Conservation (phyloP, 2,888 invertebrate genomes). For the Incurvaria masculella region DNA sequence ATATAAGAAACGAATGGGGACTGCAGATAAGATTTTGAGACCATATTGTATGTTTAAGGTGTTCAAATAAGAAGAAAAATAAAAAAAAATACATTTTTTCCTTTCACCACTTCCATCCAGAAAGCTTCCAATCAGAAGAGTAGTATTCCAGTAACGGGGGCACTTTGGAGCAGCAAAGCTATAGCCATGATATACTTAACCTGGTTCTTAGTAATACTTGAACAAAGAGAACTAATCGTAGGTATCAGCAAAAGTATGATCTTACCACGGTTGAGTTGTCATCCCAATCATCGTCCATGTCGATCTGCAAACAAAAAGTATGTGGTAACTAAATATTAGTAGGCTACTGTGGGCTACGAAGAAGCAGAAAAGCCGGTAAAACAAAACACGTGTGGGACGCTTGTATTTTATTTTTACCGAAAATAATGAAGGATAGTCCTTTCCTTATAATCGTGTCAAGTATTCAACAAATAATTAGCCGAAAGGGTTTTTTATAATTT, state of each 20-base stretch:
- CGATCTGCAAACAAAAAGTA: slow-evolving; percentile 24
- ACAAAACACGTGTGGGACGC: too few species aligned
- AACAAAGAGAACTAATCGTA: neutral
- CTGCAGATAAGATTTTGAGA: too few species aligned
- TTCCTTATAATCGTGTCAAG: too few species aligned
- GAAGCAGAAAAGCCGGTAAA: too few species aligned
- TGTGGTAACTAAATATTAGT: too few species aligned
- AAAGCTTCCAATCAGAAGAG: neutral
- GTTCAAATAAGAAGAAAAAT: neutral
- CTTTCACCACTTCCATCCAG: neutral
- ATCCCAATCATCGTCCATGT: slow-evolving; percentile 60
- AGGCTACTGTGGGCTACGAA: too few species aligned
- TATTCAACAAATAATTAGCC: too few species aligned
- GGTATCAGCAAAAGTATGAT: slow-evolving; percentile 10
- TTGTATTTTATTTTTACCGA: too few species aligned
- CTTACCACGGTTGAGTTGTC: slow-evolving; percentile 37
- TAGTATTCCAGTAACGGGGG: neutral
- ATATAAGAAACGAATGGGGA: too few species aligned
- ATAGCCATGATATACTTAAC: neutral
- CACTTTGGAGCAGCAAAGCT: neutral
- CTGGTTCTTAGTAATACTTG: neutral
- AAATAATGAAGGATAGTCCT: too few species aligned
- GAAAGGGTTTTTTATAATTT: too few species aligned
- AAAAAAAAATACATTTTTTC: neutral
- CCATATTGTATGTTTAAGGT: too few species aligned